phyloP scores from a whole-genome alignment of 1,140 invertebrate genomes.

The Drosophila ananassae region DNA sequence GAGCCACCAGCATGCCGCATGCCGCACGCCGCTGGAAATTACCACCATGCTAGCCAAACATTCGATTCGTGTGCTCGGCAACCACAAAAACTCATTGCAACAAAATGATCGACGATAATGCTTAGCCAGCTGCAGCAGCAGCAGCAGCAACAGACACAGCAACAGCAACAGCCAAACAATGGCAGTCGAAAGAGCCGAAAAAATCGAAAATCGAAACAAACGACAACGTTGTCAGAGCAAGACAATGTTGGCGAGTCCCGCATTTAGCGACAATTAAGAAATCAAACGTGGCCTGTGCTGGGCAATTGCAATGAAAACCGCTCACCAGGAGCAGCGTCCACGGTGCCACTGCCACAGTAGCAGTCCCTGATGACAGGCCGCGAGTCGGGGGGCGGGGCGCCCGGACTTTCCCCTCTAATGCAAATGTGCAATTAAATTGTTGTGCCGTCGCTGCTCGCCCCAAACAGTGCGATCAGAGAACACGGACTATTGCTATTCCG shows the following conservation, averaged over 20 bases:
- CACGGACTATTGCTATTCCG: slow-evolving; percentile 12
- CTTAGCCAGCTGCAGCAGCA: slow-evolving; percentile 1
- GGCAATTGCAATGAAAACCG: slow-evolving; percentile 66
- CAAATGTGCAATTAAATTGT: slow-evolving; percentile 83
- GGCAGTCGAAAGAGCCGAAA: slow-evolving; percentile 11
- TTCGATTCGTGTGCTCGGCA: slow-evolving; percentile 72
- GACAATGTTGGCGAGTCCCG: slow-evolving; percentile 64
- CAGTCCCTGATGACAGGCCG: slow-evolving; percentile 50
- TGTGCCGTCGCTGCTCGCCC: slow-evolving; percentile 39
- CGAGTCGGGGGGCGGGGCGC: slow-evolving; percentile 10
- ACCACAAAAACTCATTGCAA: slow-evolving; percentile 76
- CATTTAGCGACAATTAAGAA: slow-evolving; percentile 83
- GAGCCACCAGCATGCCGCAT: slow-evolving; percentile 38
- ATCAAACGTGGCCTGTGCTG: slow-evolving; percentile 70
- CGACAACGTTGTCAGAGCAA: slow-evolving; percentile 30
- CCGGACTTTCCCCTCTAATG: slow-evolving; percentile 71
- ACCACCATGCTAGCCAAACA: slow-evolving; percentile 74
- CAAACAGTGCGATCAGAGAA: slow-evolving; percentile 73
- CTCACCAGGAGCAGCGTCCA: slow-evolving; percentile 58
- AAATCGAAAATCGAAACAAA: slow-evolving; percentile 7
- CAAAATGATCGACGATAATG: slow-evolving; percentile 78
- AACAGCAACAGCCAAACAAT: slow-evolving; percentile 28
- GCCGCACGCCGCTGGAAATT: slow-evolving; percentile 44
- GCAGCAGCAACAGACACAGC: not conserved
- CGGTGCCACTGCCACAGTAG: slow-evolving; percentile 28